Percentiles rank a stretch among this genome's conserved stretches.
Conservation (phyloP, 2,113 vertebrate genomes). For the Pterocles burchelli region DNA sequence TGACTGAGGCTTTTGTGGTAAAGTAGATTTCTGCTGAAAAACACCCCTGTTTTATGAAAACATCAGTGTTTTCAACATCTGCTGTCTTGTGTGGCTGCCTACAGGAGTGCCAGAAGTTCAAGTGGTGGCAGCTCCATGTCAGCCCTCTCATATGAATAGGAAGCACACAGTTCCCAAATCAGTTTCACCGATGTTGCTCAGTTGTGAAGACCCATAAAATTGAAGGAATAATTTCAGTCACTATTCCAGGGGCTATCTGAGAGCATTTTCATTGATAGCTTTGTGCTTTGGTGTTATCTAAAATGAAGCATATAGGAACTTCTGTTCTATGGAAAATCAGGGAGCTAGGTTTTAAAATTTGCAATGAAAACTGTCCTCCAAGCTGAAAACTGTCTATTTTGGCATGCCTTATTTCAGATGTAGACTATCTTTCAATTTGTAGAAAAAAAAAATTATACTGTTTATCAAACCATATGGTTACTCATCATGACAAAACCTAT, state of each 20-base stretch:
- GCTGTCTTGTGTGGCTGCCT: neutral
- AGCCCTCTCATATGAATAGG: neutral
- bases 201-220: neutral
- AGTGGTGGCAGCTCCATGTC: neutral
- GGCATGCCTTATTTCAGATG: neutral
- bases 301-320: neutral
- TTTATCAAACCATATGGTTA: neutral
- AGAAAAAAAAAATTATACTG: neutral
- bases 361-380: neutral
- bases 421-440: neutral
- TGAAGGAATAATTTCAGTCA: conserved; percentile 2
- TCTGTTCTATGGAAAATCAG: neutral
- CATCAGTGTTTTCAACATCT: neutral
- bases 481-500: neutral
- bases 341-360: neutral
- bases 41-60: neutral
- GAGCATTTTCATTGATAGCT: neutral
- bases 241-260: neutral
- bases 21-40: neutral
- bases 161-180: conserved; percentile 7
- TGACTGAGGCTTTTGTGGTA: neutral
- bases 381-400: neutral
- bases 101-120: conserved; percentile 15
- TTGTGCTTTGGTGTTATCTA: neutral
- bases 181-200: neutral